These are phyloP conservation scores for Uloborus diversus DNA, from an alignment of 1,140 invertebrate species.

Conservation along the genomic window DNA sequence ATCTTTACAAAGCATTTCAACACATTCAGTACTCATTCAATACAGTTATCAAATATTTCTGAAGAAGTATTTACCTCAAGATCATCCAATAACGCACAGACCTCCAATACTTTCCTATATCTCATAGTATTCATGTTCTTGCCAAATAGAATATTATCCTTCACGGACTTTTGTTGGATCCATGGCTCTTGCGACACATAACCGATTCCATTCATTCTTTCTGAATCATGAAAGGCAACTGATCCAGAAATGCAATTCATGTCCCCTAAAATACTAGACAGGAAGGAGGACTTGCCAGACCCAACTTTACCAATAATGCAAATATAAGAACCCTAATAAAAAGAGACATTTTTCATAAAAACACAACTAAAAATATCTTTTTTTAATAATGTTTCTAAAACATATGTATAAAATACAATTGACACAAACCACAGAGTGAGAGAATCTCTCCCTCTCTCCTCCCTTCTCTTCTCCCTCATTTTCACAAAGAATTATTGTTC, in stretches of 20 bases:
- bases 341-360: no score
- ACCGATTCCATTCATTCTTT: conserved; percentile 74
- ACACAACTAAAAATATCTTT: no score
- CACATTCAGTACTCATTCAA: no score
- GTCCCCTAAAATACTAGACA: conserved; percentile 66
- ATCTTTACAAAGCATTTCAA: no score
- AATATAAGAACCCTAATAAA: conserved; percentile 64
- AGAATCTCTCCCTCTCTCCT: no score
- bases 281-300: conserved; percentile 65
- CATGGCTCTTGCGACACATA: conserved; percentile 91
- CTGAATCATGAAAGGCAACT: conserved; percentile 41
- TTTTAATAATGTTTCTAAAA: no score
- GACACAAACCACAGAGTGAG: no score
- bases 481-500: no score
- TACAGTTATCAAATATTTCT: no score
- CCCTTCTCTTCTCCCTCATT: no score
- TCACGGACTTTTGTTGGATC: conserved; percentile 88
- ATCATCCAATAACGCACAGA: conserved; percentile 84
- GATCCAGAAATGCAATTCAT: conserved; percentile 62
- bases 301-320: conserved; percentile 66
- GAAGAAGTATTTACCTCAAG: conserved; percentile 64
- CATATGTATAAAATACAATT: no score
- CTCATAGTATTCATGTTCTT: conserved; percentile 77
- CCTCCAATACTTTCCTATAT: conserved; percentile 81
- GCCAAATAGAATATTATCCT: conserved; percentile 94